phyloP scores from a whole-genome alignment of 2,797 vertebrate species.

The Crenichthys baileyi region DNA sequence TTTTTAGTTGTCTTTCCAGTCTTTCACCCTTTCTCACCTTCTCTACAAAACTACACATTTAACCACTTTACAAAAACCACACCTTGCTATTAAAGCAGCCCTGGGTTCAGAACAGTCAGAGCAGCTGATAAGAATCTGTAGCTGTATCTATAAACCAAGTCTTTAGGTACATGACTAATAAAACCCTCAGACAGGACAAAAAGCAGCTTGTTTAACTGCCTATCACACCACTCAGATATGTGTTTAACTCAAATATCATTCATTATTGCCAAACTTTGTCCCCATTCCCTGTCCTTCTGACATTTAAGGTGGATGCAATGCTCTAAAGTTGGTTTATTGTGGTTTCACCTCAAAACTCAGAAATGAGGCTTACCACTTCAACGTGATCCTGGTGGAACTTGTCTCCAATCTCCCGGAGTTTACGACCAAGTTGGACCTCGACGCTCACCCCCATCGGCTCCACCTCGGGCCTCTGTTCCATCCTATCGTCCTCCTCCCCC shows the following conservation, averaged over 20 bases:
- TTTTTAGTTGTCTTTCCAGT: no score
- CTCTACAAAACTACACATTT: neutral
- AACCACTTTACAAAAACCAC: conserved; percentile 22
- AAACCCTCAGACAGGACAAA: neutral
- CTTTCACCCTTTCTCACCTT: neutral
- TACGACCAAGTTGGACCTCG: conserved; percentile 82
- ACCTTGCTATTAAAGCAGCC: conserved; percentile 40
- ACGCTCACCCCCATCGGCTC: conserved; percentile 62
- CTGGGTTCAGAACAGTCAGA: neutral
- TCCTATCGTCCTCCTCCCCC: conserved; percentile 65
- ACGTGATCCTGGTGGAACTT: conserved; percentile 83
- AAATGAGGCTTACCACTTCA: conserved; percentile 76
- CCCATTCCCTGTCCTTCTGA: neutral
- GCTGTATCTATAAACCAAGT: neutral
- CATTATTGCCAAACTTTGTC: neutral
- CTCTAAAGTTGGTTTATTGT: neutral
- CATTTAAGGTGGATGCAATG: neutral
- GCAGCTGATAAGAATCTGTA: conserved; percentile 32
- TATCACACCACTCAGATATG: neutral
- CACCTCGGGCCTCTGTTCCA: conserved; percentile 59
- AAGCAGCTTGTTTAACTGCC: neutral
- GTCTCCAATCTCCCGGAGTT: conserved; percentile 85
- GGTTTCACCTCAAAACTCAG: conserved; percentile 5
- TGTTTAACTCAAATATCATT: neutral
- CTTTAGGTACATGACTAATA: neutral